Evolutionary conservation across 2,113 vertebrate genomes (phyloP).

Genomic region (Myocastor coypus): DNA sequence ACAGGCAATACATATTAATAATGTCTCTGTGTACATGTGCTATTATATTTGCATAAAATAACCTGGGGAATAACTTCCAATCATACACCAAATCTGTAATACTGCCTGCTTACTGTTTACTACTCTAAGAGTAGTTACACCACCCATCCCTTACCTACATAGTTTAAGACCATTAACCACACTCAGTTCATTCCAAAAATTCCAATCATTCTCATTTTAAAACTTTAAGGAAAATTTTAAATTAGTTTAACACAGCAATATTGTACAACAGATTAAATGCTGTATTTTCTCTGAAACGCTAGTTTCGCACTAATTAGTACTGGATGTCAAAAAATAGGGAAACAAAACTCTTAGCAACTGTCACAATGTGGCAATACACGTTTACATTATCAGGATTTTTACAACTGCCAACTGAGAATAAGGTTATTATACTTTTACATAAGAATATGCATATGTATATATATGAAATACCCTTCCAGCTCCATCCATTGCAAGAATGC

Average conservation of each 20-base stretch:
- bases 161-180: not conserved
- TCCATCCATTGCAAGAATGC: constrained; percentile 94
- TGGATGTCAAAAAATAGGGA: constrained; percentile 30
- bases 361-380: not conserved
- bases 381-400: not conserved
- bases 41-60: constrained; percentile 22
- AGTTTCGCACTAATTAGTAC: not conserved
- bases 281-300: constrained; percentile 26
- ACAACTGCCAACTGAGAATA: not conserved
- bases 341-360: not conserved
- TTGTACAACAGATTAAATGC: not conserved
- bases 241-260: constrained; percentile 13
- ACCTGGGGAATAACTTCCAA: not conserved
- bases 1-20: not conserved
- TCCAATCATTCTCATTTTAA: constrained; percentile 54
- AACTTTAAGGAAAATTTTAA: constrained; percentile 15
- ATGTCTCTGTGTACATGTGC: not conserved
- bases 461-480: constrained; percentile 91
- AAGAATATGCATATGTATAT: constrained; percentile 69
- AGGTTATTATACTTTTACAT: not conserved
- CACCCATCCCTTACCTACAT: not conserved
- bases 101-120: not conserved
- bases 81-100: not conserved
- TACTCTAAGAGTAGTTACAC: not conserved
- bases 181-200: constrained; percentile 33